Conservation (phyloP, 1,140 invertebrate species). For the Daktulosphaira vitifoliae region DNA sequence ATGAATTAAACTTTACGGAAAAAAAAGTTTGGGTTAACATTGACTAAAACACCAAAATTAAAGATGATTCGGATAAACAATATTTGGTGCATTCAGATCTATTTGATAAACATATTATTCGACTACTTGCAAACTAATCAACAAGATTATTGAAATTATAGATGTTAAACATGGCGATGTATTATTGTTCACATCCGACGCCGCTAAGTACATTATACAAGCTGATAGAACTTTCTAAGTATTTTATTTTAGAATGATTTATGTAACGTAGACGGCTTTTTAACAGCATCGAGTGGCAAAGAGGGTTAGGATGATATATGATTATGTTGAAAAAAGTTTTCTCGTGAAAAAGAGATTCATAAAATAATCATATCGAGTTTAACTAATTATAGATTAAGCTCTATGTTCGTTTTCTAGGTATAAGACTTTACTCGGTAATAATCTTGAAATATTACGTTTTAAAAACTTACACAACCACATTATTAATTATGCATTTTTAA, state of each 20-base stretch:
- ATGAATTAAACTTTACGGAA: no score
- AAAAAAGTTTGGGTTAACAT: neutral
- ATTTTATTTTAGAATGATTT: no score
- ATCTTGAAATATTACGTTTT: constrained; percentile 1
- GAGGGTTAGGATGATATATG: neutral
- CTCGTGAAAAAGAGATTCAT: neutral
- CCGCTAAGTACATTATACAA: neutral
- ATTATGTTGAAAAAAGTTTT: neutral
- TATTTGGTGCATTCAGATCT: constrained; percentile 2
- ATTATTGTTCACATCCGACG: neutral
- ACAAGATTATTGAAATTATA: constrained; percentile 4
- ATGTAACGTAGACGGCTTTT: neutral
- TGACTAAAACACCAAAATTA: no score
- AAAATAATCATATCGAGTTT: neutral
- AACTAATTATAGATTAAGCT: neutral
- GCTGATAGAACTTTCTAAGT: constrained; percentile 8
- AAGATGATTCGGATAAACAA: neutral
- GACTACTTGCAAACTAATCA: constrained; percentile 1
- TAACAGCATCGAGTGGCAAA: neutral
- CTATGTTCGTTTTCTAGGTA: neutral
- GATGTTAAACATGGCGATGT: neutral
- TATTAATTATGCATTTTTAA: no score
- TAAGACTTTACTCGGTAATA: constrained; percentile 2
- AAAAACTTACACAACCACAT: no score
- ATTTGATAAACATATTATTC: neutral